Evolutionary conservation across 2,888 invertebrate genomes (phyloP).

Genomic region (Coenonympha glycerion): DNA sequence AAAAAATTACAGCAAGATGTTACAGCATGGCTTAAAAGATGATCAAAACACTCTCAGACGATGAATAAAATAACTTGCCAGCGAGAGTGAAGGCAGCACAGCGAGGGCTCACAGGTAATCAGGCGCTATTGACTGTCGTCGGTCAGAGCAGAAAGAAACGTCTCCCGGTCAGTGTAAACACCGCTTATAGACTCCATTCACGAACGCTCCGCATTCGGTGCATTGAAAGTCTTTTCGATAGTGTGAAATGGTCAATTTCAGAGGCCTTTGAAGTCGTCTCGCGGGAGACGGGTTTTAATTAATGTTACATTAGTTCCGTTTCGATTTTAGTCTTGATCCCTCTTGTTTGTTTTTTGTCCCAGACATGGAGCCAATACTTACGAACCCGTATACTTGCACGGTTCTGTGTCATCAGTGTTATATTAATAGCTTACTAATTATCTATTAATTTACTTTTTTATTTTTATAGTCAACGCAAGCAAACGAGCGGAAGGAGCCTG

Average conservation of each 20-base stretch:
- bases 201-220: constrained; percentile 26
- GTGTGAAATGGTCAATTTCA: constrained; percentile 27
- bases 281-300: constrained; percentile 12
- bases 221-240: constrained; percentile 31
- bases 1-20: not conserved
- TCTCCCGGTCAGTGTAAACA: constrained; percentile 69
- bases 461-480: no score
- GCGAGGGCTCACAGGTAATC: constrained; percentile 30
- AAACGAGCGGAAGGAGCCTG: no score
- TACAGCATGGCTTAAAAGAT: not conserved
- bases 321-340: not conserved
- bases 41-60: not conserved
- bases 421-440: no score
- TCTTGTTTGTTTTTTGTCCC: constrained; percentile 33
- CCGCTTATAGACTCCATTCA: constrained; percentile 55
- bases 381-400: no score
- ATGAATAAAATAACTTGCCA: not conserved
- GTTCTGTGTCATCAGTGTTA: no score
- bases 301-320: constrained; percentile 16
- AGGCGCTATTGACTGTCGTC: constrained; percentile 35
- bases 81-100: constrained; percentile 23
- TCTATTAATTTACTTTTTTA: no score
- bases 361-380: no score
- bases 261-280: constrained; percentile 20
- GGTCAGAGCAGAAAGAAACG: constrained; percentile 60